Evolutionary conservation across 2,888 invertebrate genomes (phyloP).

Genomic region (Stratiomys singularior): DNA sequence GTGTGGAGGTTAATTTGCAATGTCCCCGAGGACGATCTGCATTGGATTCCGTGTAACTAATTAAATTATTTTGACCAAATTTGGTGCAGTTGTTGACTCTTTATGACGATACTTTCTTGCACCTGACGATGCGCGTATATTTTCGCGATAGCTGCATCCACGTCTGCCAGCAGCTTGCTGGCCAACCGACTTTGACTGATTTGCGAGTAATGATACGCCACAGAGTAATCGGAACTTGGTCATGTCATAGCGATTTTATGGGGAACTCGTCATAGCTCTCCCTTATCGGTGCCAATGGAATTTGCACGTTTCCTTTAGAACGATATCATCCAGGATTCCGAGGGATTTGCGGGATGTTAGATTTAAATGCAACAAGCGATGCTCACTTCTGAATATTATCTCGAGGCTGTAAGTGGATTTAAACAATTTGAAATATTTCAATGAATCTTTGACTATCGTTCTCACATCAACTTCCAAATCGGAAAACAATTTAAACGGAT

Average conservation of each 20-base stretch:
- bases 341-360: conserved; percentile 18
- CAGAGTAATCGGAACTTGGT: conserved; percentile 11
- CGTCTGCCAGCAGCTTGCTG: not conserved
- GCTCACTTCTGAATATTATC: conserved; percentile 21
- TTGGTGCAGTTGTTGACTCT: not conserved
- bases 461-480: not conserved
- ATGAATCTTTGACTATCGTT: conserved; percentile 11
- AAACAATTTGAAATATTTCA: conserved; percentile 27
- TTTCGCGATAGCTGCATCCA: not conserved
- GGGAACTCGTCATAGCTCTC: conserved; percentile 36
- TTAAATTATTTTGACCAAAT: conserved; percentile 45
- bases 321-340: conserved; percentile 20
- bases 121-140: conserved; percentile 15
- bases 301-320: conserved; percentile 20
- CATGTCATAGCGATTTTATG: conserved; percentile 38
- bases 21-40: conserved; percentile 40
- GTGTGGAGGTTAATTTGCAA: conserved; percentile 42
- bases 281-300: conserved; percentile 41
- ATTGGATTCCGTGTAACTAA: conserved; percentile 42
- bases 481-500: conserved; percentile 7
- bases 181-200: conserved; percentile 34
- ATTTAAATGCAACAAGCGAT: conserved; percentile 4
- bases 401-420: not conserved
- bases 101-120: conserved; percentile 35
- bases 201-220: not conserved